Evolutionary conservation across 2,888 invertebrate species (phyloP), one percentile per base, ranked within the genome.

Genomic region (Oxytorus armatus): DNA sequence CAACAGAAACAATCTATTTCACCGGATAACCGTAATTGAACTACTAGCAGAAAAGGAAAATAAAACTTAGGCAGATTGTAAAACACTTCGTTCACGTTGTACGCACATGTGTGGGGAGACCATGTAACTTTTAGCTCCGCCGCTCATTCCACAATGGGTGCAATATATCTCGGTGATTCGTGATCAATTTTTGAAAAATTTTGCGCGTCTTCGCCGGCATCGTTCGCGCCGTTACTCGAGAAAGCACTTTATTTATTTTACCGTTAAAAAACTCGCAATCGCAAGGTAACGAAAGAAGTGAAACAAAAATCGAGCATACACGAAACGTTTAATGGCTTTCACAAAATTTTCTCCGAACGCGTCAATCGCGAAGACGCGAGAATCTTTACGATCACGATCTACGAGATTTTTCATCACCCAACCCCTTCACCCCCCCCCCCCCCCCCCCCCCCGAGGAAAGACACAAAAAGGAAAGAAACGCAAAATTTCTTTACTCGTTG

Each of bases 41-140:
- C 77, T 77, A 76, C 51, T 81, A 81, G 80, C 77, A 69, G 63
- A 42, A 10, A 25, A 72, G 51, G 47, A 76, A 73, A 57, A 55
- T 39, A 69, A 75, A 78, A 82, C 80, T 79, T 82, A 89, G 89
- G 85, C 89, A 88, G 87, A 88, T 89, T 88, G 87, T 88, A 88
- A 89, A 89, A 90, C 73, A 77, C 89, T 91, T 91, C 86, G 87
- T 91, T 91, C 87, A 90, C 90, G 89, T 91, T 90, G 89, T 90
- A 91, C 90, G 91, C 90, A 91, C 90, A 91, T 90, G 91, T 92
- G 92, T 91, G 92, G 92, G 92, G 92, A 92, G 92, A 92, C 92
- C 92, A 92, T 92, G 91, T 92, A 92, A 90, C 91, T 91, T 80
- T 91, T 90, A 91, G 89, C 90, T 91, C 90, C 90, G 87, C 89